Evolutionary conservation across 2,888 invertebrate species (phyloP).

Genomic region (Sesia bembeciformis): DNA sequence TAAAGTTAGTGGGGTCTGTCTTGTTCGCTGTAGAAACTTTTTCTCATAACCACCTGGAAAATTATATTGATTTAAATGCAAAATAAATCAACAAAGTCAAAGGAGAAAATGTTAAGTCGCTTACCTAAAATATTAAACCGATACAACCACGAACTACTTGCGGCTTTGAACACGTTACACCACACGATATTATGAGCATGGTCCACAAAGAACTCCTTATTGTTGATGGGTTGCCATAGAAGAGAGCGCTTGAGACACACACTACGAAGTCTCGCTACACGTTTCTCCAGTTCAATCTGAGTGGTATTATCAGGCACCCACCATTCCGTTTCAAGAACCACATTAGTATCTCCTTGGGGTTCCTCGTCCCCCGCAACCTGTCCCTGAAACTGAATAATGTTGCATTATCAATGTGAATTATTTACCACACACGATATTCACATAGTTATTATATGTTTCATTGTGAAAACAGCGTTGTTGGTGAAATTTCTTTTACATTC

Average conservation of each 20-base stretch:
- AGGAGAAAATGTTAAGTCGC: constrained; percentile 1
- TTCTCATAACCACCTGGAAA: constrained; percentile 75
- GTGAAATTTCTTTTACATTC: no score
- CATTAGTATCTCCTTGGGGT: constrained; percentile 22
- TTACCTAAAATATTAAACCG: constrained; percentile 83
- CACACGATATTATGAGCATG: constrained; percentile 79
- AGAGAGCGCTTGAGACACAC: constrained; percentile 59
- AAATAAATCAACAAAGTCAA: background rate
- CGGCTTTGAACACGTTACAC: constrained; percentile 85
- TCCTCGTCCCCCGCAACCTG: constrained; percentile 49
- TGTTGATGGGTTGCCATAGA: constrained; percentile 70
- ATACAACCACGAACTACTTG: constrained; percentile 87
- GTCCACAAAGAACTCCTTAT: constrained; percentile 84
- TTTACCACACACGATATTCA: background rate
- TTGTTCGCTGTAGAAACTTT: constrained; percentile 72
- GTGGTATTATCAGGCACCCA: constrained; percentile 53
- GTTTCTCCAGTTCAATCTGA: constrained; percentile 58
- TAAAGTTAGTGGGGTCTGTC: constrained; percentile 77
- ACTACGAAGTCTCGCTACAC: constrained; percentile 55
- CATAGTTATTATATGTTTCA: background rate
- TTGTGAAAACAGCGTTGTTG: background rate
- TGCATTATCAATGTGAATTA: background rate
- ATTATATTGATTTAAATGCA: background rate
- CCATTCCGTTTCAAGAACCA: constrained; percentile 27
- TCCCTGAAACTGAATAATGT: constrained; percentile 41